phyloP scores from a whole-genome alignment of 2,113 vertebrate genomes.

The Eira barbara region DNA sequence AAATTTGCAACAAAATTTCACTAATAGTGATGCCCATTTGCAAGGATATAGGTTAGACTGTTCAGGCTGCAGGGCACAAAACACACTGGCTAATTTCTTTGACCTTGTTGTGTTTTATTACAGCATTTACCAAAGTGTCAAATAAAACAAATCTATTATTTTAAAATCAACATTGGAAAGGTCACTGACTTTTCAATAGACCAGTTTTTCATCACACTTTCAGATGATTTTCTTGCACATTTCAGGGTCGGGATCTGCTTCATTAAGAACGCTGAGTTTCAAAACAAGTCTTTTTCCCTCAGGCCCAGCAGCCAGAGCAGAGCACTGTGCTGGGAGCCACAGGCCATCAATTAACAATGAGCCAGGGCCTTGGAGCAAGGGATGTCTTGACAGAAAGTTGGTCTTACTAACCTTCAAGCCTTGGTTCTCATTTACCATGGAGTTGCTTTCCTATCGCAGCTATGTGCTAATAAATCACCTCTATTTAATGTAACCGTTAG shows the following conservation, averaged over 20 bases:
- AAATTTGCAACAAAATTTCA: constrained; percentile 67
- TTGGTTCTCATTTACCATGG: not conserved
- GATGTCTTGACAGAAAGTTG: not conserved
- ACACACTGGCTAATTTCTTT: constrained; percentile 45
- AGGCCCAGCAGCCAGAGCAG: not conserved
- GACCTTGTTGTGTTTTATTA: constrained; percentile 58
- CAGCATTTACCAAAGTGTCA: constrained; percentile 70
- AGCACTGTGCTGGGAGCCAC: not conserved
- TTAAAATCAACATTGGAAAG: constrained; percentile 53
- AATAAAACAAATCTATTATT: constrained; percentile 59
- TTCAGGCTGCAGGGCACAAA: constrained; percentile 46
- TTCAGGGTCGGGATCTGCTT: constrained; percentile 49
- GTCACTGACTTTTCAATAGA: constrained; percentile 37
- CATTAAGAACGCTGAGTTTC: constrained; percentile 51
- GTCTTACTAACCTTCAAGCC: not conserved
- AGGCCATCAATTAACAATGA: not conserved
- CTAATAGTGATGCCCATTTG: constrained; percentile 62
- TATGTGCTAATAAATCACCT: not conserved
- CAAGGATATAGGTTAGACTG: constrained; percentile 39
- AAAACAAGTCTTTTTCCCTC: constrained; percentile 6
- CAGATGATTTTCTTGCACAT: constrained; percentile 47
- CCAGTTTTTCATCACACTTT: constrained; percentile 36
- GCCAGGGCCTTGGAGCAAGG: not conserved
- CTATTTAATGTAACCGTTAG: not conserved
- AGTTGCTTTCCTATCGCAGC: not conserved